A percentile compares a stretch with the other conserved stretches of the same genome.
Conservation (phyloP, 2,797 vertebrate species). For the Hipposideros larvatus region DNA sequence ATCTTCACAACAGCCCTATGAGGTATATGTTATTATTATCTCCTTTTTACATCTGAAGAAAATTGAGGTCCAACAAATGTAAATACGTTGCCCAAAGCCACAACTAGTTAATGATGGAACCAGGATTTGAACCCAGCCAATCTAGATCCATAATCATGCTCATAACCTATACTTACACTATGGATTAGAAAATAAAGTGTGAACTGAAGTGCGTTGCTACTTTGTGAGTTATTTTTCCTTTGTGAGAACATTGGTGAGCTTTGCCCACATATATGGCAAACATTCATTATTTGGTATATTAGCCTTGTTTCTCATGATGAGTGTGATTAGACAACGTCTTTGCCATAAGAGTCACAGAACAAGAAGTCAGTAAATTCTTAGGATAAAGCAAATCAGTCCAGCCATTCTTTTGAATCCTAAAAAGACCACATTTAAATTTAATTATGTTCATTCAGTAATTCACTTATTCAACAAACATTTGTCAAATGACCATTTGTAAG, state of each 20-base stretch:
- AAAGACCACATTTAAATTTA: background rate
- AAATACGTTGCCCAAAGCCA: background rate
- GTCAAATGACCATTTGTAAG: background rate
- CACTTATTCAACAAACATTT: background rate
- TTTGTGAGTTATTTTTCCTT: background rate
- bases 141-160: background rate
- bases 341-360: background rate
- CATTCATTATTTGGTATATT: constrained; percentile 14
- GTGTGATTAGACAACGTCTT: constrained; percentile 8
- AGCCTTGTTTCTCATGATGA: background rate
- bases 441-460: constrained; percentile 24
- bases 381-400: background rate
- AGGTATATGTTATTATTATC: background rate
- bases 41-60: constrained; percentile 28
- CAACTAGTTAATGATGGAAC: constrained; percentile 1
- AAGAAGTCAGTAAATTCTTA: constrained; percentile 20
- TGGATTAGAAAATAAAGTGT: background rate
- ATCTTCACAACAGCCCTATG: background rate
- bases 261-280: background rate
- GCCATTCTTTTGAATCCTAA: background rate
- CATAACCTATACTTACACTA: background rate
- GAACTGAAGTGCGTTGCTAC: background rate
- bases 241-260: background rate
- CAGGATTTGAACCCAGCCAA: background rate
- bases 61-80: constrained; percentile 21